Conservation (phyloP, 2,888 invertebrate genomes). For the Euclidia mi region DNA sequence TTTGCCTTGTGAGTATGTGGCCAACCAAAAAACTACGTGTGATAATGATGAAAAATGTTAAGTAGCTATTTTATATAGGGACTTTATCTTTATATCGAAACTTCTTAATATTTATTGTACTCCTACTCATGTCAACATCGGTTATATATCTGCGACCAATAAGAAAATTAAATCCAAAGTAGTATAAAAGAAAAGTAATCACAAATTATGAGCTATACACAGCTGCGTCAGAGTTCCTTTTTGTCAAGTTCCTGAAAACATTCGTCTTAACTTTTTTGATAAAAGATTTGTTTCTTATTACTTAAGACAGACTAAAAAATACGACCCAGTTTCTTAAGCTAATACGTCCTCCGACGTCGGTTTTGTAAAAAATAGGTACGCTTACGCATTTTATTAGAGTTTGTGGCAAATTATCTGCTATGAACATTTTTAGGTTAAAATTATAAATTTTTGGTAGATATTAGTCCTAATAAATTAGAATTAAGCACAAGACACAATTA, state of each 20-base stretch:
- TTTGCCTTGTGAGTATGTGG: too few relatives aligned
- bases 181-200: slow-evolving; percentile 21
- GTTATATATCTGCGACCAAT: too few relatives aligned
- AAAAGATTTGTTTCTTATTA: slow-evolving; percentile 32
- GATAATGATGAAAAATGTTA: too few relatives aligned
- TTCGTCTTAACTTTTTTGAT: slow-evolving; percentile 30
- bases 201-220: slow-evolving; percentile 12
- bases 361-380: slow-evolving; percentile 21
- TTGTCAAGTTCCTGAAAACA: slow-evolving; percentile 21
- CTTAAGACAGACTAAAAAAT: slow-evolving; percentile 34
- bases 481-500: too few relatives aligned
- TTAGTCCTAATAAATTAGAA: too few relatives aligned
- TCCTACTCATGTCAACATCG: too few relatives aligned
- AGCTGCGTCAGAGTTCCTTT: slow-evolving; percentile 20
- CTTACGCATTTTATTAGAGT: slow-evolving; percentile 2
- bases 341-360: slow-evolving; percentile 28
- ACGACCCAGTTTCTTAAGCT: slow-evolving; percentile 33
- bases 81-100: too few relatives aligned
- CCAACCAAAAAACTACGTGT: too few relatives aligned
- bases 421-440: too few relatives aligned
- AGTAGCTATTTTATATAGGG: too few relatives aligned
- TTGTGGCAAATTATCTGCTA: background rate
- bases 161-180: background rate
- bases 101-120: too few relatives aligned
- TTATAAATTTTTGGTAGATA: too few relatives aligned